Evolutionary conservation across 53 echinoderm and acorn worm genomes (phyloP), one percentile per base, ranked within the genome.

Genomic region (Astropecten irregularis): DNA sequence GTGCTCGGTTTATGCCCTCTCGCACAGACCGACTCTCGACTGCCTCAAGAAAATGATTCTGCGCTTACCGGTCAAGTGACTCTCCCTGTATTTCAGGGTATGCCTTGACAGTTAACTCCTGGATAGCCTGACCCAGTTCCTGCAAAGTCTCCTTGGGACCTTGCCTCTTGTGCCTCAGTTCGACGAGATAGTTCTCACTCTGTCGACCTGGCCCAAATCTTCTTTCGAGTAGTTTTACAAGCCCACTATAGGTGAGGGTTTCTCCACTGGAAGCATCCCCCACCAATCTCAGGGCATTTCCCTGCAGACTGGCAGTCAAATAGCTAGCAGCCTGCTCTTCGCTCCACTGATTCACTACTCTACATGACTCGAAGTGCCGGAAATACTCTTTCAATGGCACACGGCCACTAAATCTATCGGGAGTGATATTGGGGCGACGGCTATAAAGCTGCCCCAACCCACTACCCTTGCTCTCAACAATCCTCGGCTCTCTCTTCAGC

Each of bases 61-160:
- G 29, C 32, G 64, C 64, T 34, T 31, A 64, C 3, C 64, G 64
- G 36, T 64, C 64, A 8, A 31, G 64, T 14, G 34, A 64, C 19
- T 64, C 64, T 19, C 18, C 53, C 53, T 0, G 53, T 14, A 53
- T 53, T 15, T 19, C 53, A 53, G 40, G 2, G 53, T 53, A 64
- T 3, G 69, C 67, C 35, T 37, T 6, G 37, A 66, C 19, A 66
- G 68, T 44, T 35, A 68, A n/a, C 40, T 31, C 34, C 1, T 66
- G 67, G 31, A 66, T 66, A 34, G 67, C 67, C 21, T 66, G 67
- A 39, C 67, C 67, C 21, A 66, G 21, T 34, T 66, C 67, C 32
- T 66, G 67, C 6, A 66, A 21, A 1, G 33, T 4, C 67, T 66
- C 35, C 19, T 21, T 66, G 11, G 36, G 67, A 13, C 36, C 33